Percentiles rank a stretch among this genome's conserved stretches.
These are phyloP conservation scores for Drosophila kanapiae DNA, from an alignment of 1,140 invertebrate genomes.

Conservation along the genomic window DNA sequence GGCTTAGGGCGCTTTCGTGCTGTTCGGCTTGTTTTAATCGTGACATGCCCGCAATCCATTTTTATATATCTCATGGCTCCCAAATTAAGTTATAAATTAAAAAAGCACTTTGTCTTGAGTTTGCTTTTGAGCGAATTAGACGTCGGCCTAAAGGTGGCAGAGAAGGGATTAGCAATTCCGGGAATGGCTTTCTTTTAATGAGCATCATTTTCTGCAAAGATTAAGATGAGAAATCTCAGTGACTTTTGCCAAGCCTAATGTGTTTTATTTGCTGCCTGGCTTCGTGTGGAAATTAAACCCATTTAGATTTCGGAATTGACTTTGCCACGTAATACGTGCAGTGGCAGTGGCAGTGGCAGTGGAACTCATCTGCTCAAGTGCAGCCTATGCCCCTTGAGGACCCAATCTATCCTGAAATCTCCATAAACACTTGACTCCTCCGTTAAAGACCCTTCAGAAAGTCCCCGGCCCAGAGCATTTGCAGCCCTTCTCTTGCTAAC, in stretches of 20 bases:
- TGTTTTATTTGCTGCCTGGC: conserved; percentile 14
- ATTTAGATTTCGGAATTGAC: conserved; percentile 40
- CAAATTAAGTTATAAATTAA: conserved; percentile 70
- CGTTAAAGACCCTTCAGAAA: conserved; percentile 10
- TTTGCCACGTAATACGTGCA: conserved; percentile 13
- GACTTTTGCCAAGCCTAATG: conserved; percentile 38
- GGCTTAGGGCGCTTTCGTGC: conserved; percentile 43
- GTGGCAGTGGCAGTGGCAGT: not conserved
- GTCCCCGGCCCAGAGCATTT: not conserved
- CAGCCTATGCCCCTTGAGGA: conserved; percentile 29
- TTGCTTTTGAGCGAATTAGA: conserved; percentile 38
- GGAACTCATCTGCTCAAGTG: conserved; percentile 20
- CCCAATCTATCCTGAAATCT: conserved; percentile 35
- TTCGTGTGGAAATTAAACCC: conserved; percentile 9
- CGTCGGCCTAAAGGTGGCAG: conserved; percentile 22
- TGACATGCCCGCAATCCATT: conserved; percentile 62
- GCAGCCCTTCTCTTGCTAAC: conserved; percentile 12
- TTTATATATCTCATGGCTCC: conserved; percentile 54
- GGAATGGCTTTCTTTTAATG: conserved; percentile 52
- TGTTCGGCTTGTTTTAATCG: conserved; percentile 50
- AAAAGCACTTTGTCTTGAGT: conserved; percentile 60
- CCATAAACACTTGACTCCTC: conserved; percentile 18
- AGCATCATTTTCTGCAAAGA: conserved; percentile 43
- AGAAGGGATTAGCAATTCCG: conserved; percentile 39
- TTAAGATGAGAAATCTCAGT: conserved; percentile 52